A percentile compares a stretch with the other conserved stretches of the same genome.
Evolutionary conservation across 2,888 invertebrate genomes (phyloP).

Genomic region (Drosophila setosimentum): DNA sequence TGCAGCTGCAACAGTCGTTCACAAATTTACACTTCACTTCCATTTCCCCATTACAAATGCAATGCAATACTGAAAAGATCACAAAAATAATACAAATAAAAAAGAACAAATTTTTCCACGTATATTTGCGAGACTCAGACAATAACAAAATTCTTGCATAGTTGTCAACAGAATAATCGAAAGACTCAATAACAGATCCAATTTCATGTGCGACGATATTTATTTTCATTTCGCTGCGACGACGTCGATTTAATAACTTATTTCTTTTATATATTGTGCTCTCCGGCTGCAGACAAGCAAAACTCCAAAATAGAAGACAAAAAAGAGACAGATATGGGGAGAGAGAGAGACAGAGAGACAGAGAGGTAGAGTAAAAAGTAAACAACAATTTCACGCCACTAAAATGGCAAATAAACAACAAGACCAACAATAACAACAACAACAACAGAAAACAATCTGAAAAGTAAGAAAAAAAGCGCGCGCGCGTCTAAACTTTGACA

Average conservation of each 20-base stretch:
- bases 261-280: slow-evolving; percentile 38
- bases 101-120: slow-evolving; percentile 53
- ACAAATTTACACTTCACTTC: slow-evolving; percentile 8
- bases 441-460: slow-evolving; percentile 13
- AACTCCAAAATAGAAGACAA: slow-evolving; percentile 17
- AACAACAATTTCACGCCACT: slow-evolving; percentile 64
- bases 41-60: slow-evolving; percentile 18
- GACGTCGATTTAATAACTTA: slow-evolving; percentile 39
- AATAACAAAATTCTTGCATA: slow-evolving; percentile 67
- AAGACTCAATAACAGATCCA: slow-evolving; percentile 74
- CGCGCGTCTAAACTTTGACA: slow-evolving; percentile 46
- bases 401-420: slow-evolving; percentile 35
- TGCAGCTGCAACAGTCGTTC: slow-evolving; percentile 37
- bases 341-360: neutral
- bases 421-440: slow-evolving; percentile 21
- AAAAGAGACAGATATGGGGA: neutral
- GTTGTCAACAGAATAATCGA: slow-evolving; percentile 63
- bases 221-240: slow-evolving; percentile 62
- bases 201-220: slow-evolving; percentile 71
- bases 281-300: slow-evolving; percentile 21
- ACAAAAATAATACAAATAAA: slow-evolving; percentile 2
- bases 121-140: slow-evolving; percentile 59
- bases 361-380: slow-evolving; percentile 29
- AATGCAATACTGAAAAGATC: slow-evolving; percentile 13
- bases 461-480: slow-evolving; percentile 39